A percentile compares a stretch with the other conserved stretches of the same genome.
phyloP scores from a whole-genome alignment of 2,113 vertebrate genomes.

The Chaetodon trifascialis region DNA sequence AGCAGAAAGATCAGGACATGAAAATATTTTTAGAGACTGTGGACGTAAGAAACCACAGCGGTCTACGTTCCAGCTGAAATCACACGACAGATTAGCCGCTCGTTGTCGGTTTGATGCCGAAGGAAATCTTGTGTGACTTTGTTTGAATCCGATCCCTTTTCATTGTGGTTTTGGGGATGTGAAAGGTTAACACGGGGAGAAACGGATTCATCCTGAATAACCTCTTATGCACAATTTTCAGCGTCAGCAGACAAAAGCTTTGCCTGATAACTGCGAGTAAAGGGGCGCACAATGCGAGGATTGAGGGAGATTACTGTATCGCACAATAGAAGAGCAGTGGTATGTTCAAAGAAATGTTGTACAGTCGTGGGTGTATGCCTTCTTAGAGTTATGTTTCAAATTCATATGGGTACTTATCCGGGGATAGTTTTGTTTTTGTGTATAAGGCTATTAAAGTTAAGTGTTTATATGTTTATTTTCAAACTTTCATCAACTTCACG shows the following conservation, averaged over 20 bases:
- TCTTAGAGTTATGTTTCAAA: conserved; percentile 38
- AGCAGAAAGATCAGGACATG: conserved; percentile 7
- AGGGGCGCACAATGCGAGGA: conserved; percentile 39
- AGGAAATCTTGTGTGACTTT: conserved; percentile 30
- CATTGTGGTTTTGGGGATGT: conserved; percentile 4
- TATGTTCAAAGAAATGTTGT: conserved; percentile 12
- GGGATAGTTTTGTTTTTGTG: conserved; percentile 52
- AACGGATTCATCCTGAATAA: conserved; percentile 45
- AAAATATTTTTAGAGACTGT: background rate
- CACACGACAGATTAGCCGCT: conserved; percentile 16
- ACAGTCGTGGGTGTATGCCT: conserved; percentile 14
- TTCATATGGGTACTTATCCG: conserved; percentile 32
- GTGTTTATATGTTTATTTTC: conserved; percentile 50
- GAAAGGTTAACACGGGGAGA: conserved; percentile 32
- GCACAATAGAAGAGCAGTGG: conserved; percentile 25
- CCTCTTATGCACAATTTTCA: conserved; percentile 26
- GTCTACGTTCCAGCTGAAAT: conserved; percentile 3
- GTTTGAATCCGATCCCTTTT: background rate
- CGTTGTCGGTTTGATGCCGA: background rate
- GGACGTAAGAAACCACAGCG: background rate
- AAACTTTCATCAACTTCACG: conserved; percentile 47
- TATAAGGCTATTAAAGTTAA: conserved; percentile 44
- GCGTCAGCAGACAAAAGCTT: conserved; percentile 40
- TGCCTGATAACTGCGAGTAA: conserved; percentile 21
- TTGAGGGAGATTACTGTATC: conserved; percentile 52